These are phyloP conservation scores for Eilema griseolum DNA, from an alignment of 2,888 invertebrate species.

Conservation along the genomic window DNA sequence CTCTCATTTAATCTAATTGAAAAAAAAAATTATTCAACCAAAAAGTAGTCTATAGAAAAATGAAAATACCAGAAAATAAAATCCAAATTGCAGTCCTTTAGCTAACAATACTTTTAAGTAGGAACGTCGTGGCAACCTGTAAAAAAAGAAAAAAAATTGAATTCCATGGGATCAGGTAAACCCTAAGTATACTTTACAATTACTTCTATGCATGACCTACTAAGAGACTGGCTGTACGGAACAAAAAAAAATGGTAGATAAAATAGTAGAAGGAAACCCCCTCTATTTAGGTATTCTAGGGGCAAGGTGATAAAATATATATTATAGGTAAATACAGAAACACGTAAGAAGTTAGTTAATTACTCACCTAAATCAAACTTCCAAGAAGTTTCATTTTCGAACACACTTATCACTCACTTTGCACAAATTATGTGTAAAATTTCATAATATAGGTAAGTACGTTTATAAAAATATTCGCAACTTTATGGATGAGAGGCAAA, in stretches of 20 bases:
- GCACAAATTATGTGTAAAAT: not conserved
- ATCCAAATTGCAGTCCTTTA: constrained; percentile 67
- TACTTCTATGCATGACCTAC: not conserved
- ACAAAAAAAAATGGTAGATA: too few relatives aligned
- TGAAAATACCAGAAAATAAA: constrained; percentile 76
- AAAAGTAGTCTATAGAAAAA: constrained; percentile 75
- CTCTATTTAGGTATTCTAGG: not conserved
- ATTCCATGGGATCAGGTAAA: not conserved
- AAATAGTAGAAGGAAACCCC: too few relatives aligned
- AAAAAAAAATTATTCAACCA: constrained; percentile 54
- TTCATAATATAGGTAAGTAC: not conserved
- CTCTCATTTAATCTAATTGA: constrained; percentile 2
- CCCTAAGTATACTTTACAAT: not conserved
- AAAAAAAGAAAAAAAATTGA: constrained; percentile 50
- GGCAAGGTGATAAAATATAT: constrained; percentile 1
- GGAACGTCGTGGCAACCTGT: constrained; percentile 68
- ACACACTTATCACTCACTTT: not conserved
- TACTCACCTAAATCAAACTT: not conserved
- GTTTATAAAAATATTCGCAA: not conserved
- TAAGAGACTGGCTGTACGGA: not conserved
- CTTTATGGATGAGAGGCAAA: not conserved
- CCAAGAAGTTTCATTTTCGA: not conserved
- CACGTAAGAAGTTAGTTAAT: not conserved
- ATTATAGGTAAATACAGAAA: not conserved
- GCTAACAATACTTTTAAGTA: constrained; percentile 56